Percentiles rank a stretch among this genome's conserved stretches.
These are phyloP conservation scores for Cloeon dipterum DNA, from an alignment of 2,888 invertebrate genomes.

Conservation along the genomic window DNA sequence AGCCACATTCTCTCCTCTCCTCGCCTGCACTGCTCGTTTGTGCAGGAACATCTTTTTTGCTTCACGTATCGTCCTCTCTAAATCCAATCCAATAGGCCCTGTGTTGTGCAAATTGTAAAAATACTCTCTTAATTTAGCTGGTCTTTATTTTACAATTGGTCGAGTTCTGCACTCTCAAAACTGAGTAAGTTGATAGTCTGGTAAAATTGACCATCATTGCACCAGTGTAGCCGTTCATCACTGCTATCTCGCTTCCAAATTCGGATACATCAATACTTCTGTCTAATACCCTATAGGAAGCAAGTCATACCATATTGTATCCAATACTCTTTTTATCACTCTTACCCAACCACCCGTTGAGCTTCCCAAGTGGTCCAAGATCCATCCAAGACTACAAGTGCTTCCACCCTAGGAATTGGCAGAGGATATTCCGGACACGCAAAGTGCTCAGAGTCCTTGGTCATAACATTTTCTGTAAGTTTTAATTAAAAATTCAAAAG, in stretches of 20 bases:
- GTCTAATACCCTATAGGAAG: constrained; percentile 25
- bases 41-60: background rate
- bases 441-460: background rate
- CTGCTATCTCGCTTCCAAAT: constrained; percentile 31
- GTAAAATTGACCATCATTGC: constrained; percentile 27
- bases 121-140: too few species aligned
- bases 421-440: background rate
- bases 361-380: constrained; percentile 1
- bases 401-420: background rate
- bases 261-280: constrained; percentile 31
- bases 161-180: too few species aligned
- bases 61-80: background rate
- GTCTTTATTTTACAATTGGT: too few species aligned
- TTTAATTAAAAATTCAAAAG: background rate
- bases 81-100: background rate
- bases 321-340: too few species aligned
- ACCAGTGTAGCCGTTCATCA: constrained; percentile 37
- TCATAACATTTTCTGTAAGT: background rate
- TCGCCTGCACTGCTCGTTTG: background rate
- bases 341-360: background rate
- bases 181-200: background rate
- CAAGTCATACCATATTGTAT: too few species aligned
- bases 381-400: background rate
- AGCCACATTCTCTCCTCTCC: background rate
- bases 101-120: too few species aligned